phyloP scores from a whole-genome alignment of 2,888 invertebrate species.

The Isotomurus palustris region DNA sequence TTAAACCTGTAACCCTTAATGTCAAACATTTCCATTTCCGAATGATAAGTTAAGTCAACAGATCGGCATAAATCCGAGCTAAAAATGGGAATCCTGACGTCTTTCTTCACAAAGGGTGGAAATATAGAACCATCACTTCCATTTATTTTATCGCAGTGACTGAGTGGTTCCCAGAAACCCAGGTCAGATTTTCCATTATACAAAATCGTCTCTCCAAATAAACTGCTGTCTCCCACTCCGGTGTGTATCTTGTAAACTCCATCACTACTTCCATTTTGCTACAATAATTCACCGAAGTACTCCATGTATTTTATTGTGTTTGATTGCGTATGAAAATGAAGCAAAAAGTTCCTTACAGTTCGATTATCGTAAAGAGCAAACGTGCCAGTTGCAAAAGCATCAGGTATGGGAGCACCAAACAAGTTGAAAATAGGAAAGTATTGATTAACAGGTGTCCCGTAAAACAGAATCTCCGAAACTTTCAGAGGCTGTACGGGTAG shows the following conservation, averaged over 20 bases:
- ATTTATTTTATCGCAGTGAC: conserved; percentile 18
- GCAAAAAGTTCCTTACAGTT: not conserved
- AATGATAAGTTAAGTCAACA: conserved; percentile 20
- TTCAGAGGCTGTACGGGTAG: no score
- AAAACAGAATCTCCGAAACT: no score
- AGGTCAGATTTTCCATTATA: conserved; percentile 3
- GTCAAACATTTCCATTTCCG: conserved; percentile 20
- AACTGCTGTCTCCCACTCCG: conserved; percentile 5
- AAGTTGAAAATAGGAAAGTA: not conserved
- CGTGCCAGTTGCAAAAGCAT: not conserved
- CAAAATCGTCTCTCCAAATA: conserved; percentile 2
- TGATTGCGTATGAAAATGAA: not conserved
- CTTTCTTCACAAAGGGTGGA: conserved; percentile 31
- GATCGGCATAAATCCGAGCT: conserved; percentile 30
- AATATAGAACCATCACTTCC: conserved; percentile 34
- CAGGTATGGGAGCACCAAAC: not conserved
- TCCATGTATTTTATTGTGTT: not conserved
- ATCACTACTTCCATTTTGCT: conserved; percentile 5
- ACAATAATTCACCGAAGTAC: not conserved
- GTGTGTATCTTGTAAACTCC: conserved; percentile 11
- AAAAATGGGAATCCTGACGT: conserved; percentile 25
- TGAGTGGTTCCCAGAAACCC: not conserved
- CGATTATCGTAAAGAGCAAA: not conserved
- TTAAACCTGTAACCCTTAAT: conserved; percentile 22
- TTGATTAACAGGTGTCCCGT: no score